These are phyloP conservation scores for Coelopa pilipes DNA, from an alignment of 2,888 invertebrate genomes.

Conservation along the genomic window DNA sequence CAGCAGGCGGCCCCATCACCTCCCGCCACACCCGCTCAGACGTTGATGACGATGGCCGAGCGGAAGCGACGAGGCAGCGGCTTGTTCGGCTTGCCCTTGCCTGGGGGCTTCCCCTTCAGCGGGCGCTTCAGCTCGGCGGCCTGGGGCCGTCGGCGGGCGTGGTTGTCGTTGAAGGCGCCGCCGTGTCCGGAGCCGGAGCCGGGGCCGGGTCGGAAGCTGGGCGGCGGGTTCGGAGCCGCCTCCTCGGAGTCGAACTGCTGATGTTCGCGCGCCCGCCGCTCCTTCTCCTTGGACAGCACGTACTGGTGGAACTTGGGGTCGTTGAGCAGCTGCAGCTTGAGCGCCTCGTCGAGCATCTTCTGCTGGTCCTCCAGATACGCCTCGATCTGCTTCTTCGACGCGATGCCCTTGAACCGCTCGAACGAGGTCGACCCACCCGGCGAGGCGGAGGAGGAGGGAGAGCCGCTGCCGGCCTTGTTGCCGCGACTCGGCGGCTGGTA, in stretches of 20 bases:
- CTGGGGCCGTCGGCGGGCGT: conserved; percentile 55
- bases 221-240: conserved; percentile 43
- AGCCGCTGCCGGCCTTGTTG: neutral
- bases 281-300: conserved; percentile 54
- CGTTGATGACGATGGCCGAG: conserved; percentile 59
- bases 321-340: conserved; percentile 57
- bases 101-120: conserved; percentile 52
- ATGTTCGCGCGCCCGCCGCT: conserved; percentile 50
- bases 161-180: conserved; percentile 33
- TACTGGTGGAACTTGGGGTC: conserved; percentile 59
- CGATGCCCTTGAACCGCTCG: conserved; percentile 58
- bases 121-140: conserved; percentile 49
- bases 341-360: conserved; percentile 57
- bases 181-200: neutral
- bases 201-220: conserved; percentile 40
- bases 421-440: neutral
- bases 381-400: conserved; percentile 61
- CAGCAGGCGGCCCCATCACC: too few relatives aligned
- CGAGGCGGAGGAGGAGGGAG: neutral
- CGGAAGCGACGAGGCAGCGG: conserved; percentile 51
- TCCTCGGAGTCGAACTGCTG: conserved; percentile 55
- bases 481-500: conserved; percentile 46
- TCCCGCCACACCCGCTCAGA: conserved; percentile 47
- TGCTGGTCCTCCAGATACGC: conserved; percentile 60
- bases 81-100: conserved; percentile 8